Evolutionary conservation across 2,888 invertebrate species (phyloP), one percentile per base, ranked within the genome.

Genomic region (Agrilus biguttatus): DNA sequence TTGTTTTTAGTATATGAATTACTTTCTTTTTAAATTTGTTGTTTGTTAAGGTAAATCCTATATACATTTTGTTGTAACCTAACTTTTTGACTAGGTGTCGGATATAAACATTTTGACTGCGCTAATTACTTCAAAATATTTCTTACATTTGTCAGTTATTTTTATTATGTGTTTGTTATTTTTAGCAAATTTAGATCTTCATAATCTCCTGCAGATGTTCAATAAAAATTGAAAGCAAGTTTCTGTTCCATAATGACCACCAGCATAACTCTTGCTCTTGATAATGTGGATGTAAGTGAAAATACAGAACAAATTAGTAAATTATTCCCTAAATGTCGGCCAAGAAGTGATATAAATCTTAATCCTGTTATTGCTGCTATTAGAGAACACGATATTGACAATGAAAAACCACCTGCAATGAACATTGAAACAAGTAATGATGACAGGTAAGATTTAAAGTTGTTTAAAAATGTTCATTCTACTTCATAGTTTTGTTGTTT

Each of bases 271-370:
- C 56, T 66, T 55, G 57, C 65, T 47, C 57, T 64, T 59, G 65
- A 65, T 61, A 66, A 66, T 61, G 63, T 64, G 59, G 67, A 66
- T 60, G 65, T 65, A 56, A 62, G 61, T 59, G 71, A 70, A 62
- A 68, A 65, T 61, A 66, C 71, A 69, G 84, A 84, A 73, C 80
- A 82, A 70, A 84, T 88, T 70, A 83, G 83, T 62, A 76, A 82
- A 65, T 75, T 87, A 60, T 88, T 87, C 71, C 86, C 86, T 59
- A 87, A 87, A 80, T 87, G 87, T 71, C 78, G 85, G 58, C 86
- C 85, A 54, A 73, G 77, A 60, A 69, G 69, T 56, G 74, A 73
- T 64, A 68, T 72, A 56, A 73, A 73, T 64, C 63, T 73, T 54
- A 74, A 73, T 63, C 68, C 69, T 39, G 64, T 70, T 50, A 61